Percentiles rank a stretch among this genome's conserved stretches.
phyloP scores from a whole-genome alignment of 2,797 vertebrate genomes.

The Sebastes trivittatus region DNA sequence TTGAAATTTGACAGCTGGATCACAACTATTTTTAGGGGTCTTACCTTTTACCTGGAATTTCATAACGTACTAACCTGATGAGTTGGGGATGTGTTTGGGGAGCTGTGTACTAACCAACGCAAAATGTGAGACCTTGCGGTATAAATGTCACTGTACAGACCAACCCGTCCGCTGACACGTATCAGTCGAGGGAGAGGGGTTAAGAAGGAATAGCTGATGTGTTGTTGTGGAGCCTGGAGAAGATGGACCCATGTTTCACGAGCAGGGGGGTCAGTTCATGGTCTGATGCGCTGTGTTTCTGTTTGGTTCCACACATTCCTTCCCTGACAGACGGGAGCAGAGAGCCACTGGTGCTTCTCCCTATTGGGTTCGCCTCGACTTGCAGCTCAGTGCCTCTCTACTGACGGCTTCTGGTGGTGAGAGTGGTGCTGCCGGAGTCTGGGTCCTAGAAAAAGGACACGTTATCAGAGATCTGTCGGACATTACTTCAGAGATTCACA shows the following conservation, averaged over 20 bases:
- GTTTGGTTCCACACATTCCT: slow-evolving; percentile 75
- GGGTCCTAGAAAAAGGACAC: slow-evolving; percentile 78
- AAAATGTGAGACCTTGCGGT: slow-evolving; percentile 49
- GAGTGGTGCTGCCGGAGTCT: slow-evolving; percentile 88
- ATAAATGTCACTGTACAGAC: slow-evolving; percentile 63
- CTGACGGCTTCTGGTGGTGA: slow-evolving; percentile 86
- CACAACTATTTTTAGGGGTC: background rate
- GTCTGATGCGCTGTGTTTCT: slow-evolving; percentile 68
- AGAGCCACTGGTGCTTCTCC: slow-evolving; percentile 60
- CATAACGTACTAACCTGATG: slow-evolving; percentile 19
- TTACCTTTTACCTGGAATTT: slow-evolving; percentile 23
- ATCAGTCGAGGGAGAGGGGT: slow-evolving; percentile 36
- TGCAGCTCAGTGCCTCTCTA: slow-evolving; percentile 85
- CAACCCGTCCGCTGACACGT: slow-evolving; percentile 41
- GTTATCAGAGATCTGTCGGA: slow-evolving; percentile 11
- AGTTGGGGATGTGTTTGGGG: slow-evolving; percentile 16
- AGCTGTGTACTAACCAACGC: slow-evolving; percentile 32
- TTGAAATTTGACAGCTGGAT: slow-evolving; percentile 12
- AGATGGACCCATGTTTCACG: slow-evolving; percentile 58
- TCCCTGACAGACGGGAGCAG: slow-evolving; percentile 63
- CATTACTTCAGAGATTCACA: background rate
- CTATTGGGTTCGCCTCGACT: slow-evolving; percentile 39
- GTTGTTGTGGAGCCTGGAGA: slow-evolving; percentile 59
- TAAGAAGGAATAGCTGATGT: slow-evolving; percentile 52
- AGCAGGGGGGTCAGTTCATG: slow-evolving; percentile 67